A percentile compares a stretch with the other conserved stretches of the same genome.
phyloP scores from a whole-genome alignment of 2,797 vertebrate genomes.

The Oceanodroma leucorhoa region DNA sequence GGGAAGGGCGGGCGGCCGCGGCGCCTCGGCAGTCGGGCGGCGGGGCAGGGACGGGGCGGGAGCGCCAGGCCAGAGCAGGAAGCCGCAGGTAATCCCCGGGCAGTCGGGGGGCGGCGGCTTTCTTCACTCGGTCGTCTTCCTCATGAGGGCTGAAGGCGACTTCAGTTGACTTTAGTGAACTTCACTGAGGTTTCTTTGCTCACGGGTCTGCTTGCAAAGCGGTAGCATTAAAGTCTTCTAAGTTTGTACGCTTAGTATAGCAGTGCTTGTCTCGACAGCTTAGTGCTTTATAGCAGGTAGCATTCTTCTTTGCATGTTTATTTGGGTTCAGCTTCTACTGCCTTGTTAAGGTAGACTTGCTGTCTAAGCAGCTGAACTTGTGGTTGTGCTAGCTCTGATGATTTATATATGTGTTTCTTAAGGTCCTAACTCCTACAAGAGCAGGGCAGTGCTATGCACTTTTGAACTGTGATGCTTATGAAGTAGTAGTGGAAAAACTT shows the following conservation, averaged over 20 bases:
- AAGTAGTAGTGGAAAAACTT: background rate
- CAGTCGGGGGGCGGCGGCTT: no score
- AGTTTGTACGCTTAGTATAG: accelerated
- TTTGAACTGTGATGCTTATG: background rate
- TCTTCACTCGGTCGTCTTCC: accelerated
- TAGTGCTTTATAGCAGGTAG: background rate
- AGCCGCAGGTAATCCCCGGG: background rate
- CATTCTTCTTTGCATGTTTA: accelerated
- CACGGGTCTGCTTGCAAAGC: accelerated
- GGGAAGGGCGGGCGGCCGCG: background rate
- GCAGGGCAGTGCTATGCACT: background rate
- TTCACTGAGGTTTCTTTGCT: accelerated
- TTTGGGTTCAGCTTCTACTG: background rate
- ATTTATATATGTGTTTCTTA: background rate
- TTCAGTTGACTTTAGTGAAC: accelerated
- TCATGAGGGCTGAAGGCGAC: accelerated
- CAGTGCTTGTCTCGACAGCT: background rate
- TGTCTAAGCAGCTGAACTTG: background rate
- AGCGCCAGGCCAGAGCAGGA: background rate
- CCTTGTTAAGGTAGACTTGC: background rate
- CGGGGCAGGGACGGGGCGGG: accelerated
- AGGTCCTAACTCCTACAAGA: accelerated
- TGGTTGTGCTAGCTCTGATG: background rate
- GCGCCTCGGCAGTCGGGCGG: background rate
- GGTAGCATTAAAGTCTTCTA: accelerated